Evolutionary conservation across 2,888 invertebrate genomes (phyloP).

Genomic region (Melanargia galathea): DNA sequence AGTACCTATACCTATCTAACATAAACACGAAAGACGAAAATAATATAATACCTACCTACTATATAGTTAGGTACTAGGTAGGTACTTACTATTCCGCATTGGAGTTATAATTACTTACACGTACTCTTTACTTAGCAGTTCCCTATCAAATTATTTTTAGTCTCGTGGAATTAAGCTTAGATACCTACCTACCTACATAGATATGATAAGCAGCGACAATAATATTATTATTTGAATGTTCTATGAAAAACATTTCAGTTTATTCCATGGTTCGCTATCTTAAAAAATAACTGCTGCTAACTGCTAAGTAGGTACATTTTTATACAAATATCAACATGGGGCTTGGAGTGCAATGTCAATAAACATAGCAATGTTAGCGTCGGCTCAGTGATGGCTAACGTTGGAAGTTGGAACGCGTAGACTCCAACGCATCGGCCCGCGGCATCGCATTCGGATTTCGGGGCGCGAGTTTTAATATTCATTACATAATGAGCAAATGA

Average conservation of each 20-base stretch:
- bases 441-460: slow-evolving; percentile 67
- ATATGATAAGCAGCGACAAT: background rate
- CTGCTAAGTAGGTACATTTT: slow-evolving; percentile 23
- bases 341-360: slow-evolving; percentile 32
- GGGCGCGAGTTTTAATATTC: slow-evolving; percentile 76
- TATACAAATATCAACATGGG: slow-evolving; percentile 34
- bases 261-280: slow-evolving; percentile 24
- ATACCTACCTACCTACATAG: too few relatives aligned
- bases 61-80: too few relatives aligned
- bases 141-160: background rate
- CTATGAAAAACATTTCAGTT: slow-evolving; percentile 13
- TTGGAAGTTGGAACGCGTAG: background rate
- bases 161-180: background rate
- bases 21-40: background rate
- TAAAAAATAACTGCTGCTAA: slow-evolving; percentile 33
- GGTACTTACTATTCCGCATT: too few relatives aligned
- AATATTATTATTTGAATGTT: too few relatives aligned
- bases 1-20: too few relatives aligned
- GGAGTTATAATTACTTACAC: too few relatives aligned
- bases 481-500: slow-evolving; percentile 69
- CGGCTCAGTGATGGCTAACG: slow-evolving; percentile 48
- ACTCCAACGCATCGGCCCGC: slow-evolving; percentile 47
- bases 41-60: background rate
- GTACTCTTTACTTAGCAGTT: background rate
- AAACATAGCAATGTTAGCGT: slow-evolving; percentile 50